Evolutionary conservation across 2,113 vertebrate genomes (phyloP), one percentile per base, ranked within the genome.

Genomic region (Phocoena sinus): DNA sequence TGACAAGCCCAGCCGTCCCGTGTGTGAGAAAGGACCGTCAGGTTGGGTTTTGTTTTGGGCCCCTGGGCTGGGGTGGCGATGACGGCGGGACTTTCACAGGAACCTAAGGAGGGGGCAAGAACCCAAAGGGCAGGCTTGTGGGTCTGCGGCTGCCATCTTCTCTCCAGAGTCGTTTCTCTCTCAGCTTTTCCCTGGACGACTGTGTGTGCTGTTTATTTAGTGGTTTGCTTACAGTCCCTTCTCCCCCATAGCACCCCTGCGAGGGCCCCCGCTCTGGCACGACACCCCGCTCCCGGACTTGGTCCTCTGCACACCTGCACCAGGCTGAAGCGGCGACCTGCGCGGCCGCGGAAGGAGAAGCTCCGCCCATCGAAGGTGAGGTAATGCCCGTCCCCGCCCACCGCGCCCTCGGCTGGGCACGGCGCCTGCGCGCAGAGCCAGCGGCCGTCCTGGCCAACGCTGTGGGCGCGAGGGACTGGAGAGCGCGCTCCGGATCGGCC

Each of bases 321-420:
- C 79, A 98, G 98, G 23, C 76, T 98, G 95, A 99, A 99, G 14
- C 97, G 89, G 83, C 99, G 99, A 28, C 98, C n/a, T 0, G 98
- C 97, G 80, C 90, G 1, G 0, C 99, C 98, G 0, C 93, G 98
- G 44, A 99, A 98, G 6, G 98, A 98, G 96, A 99, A 99, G 95
- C 98, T 98, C 96, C 98, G 99, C 96, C 98, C 98, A 93, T 99
- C 99, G 23, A 99, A 99, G 44, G 99, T 99, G 97, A 98, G 76
- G 65, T 99, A 99, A 94, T 99, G 99, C 7, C 98, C 97, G 0
- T 98, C 98, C 0, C 99, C 99, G 11, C 99, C 98, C 89, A 99
- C 97, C 0, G 89, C 82, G 58, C 99, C 99, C 97, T 99, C 99
- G 0, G 99, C 99, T 0, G 99, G 98, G 31, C 99, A 99, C 11